Percentiles rank a stretch among this genome's conserved stretches.
phyloP scores from a whole-genome alignment of 2,888 invertebrate species.

The Agrotis puta region DNA sequence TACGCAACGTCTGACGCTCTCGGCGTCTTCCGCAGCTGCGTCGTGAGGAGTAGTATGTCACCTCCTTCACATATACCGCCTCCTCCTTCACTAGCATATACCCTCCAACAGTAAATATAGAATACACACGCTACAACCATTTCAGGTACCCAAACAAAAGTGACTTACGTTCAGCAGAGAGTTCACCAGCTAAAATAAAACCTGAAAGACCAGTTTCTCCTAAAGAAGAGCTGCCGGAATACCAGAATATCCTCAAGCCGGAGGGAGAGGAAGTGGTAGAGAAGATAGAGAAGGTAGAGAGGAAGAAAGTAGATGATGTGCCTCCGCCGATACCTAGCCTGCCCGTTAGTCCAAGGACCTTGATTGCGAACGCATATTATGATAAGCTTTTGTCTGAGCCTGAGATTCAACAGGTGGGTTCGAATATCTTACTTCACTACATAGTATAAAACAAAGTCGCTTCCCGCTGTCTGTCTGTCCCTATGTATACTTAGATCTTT shows the following conservation, averaged over 20 bases:
- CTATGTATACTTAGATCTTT: too few species aligned
- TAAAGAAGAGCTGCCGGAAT: slow-evolving; percentile 80
- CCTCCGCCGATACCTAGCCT: slow-evolving; percentile 89
- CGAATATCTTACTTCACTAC: too few species aligned
- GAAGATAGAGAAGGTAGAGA: slow-evolving; percentile 72
- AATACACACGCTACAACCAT: slow-evolving; percentile 57
- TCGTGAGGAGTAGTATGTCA: too few species aligned
- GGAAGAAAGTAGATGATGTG: slow-evolving; percentile 78
- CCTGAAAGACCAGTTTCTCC: slow-evolving; percentile 62
- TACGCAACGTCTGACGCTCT: too few species aligned
- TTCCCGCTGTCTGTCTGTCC: too few species aligned
- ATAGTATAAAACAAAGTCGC: too few species aligned
- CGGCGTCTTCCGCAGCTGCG: too few species aligned
- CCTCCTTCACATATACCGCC: too few species aligned
- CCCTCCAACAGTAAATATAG: slow-evolving; percentile 36
- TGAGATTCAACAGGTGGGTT: slow-evolving; percentile 93
- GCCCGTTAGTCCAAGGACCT: slow-evolving; percentile 85
- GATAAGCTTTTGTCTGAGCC: slow-evolving; percentile 94
- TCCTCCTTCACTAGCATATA: background rate
- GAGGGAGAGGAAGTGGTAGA: slow-evolving; percentile 65
- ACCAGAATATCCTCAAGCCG: slow-evolving; percentile 79
- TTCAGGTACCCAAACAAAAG: slow-evolving; percentile 85
- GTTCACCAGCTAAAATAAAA: slow-evolving; percentile 78
- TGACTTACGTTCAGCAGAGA: slow-evolving; percentile 81
- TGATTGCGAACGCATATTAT: slow-evolving; percentile 94